These are phyloP conservation scores for Crotalus helleri DNA, from an alignment of 2,113 vertebrate species.

Conservation along the genomic window DNA sequence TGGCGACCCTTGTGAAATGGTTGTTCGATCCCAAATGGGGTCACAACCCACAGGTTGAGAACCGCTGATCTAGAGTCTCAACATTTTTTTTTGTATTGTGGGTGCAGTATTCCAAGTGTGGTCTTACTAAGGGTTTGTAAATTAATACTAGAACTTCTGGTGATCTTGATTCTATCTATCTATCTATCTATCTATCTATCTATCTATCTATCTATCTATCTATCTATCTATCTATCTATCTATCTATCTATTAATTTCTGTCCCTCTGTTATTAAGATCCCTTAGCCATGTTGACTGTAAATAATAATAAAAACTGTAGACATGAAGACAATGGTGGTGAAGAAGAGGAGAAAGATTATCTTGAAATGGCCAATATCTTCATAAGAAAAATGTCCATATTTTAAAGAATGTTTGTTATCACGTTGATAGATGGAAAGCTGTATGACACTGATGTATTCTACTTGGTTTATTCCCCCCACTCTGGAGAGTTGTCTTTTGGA, in stretches of 20 bases:
- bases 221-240: no score
- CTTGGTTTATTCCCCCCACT: not conserved
- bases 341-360: not conserved
- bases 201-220: no score
- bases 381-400: not conserved
- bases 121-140: not conserved
- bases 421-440: not conserved
- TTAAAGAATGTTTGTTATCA: not conserved
- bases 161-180: not conserved
- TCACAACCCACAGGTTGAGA: no score
- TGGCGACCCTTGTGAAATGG: no score
- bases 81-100: not conserved
- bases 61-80: not conserved
- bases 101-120: not conserved
- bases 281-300: not conserved
- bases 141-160: not conserved
- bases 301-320: not conserved
- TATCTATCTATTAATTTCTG: not conserved
- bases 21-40: no score
- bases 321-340: not conserved
- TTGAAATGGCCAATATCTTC: not conserved
- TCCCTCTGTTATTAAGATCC: not conserved
- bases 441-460: not conserved
- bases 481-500: not conserved
- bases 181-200: not conserved